phyloP scores from a whole-genome alignment of 2,888 invertebrate genomes.

The Lymantria dispar region DNA sequence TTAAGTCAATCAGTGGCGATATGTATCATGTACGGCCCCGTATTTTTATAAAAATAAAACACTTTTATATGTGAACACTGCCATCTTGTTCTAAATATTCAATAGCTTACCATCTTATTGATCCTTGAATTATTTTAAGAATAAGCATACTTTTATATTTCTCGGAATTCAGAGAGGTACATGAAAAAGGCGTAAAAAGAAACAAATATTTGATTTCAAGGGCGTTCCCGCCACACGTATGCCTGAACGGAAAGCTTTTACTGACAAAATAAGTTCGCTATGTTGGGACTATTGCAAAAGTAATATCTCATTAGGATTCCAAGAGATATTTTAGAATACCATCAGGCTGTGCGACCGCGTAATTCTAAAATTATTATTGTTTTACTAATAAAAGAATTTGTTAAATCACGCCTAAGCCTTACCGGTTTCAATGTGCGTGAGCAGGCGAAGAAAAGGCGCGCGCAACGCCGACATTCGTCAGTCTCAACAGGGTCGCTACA shows the following conservation, averaged over 20 bases:
- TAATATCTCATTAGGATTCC: slow-evolving; percentile 3
- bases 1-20: too few species aligned
- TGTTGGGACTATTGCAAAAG: background rate
- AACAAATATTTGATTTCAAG: slow-evolving; percentile 14
- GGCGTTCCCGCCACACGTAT: slow-evolving; percentile 7
- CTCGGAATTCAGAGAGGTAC: slow-evolving; percentile 11
- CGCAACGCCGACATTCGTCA: slow-evolving; percentile 63
- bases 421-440: slow-evolving; percentile 70
- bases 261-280: background rate
- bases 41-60: too few species aligned
- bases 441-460: slow-evolving; percentile 78
- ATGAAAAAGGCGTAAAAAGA: background rate
- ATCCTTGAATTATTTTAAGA: too few species aligned
- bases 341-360: slow-evolving; percentile 43
- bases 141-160: background rate
- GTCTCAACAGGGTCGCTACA: slow-evolving; percentile 72
- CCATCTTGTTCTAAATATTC: too few species aligned
- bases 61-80: too few species aligned
- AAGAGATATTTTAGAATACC: slow-evolving; percentile 19
- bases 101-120: too few species aligned
- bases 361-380: slow-evolving; percentile 58
- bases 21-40: too few species aligned
- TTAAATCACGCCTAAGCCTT: slow-evolving; percentile 67
- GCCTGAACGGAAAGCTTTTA: background rate
- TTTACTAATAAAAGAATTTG: slow-evolving; percentile 62